These are phyloP conservation scores for Willisornis vidua DNA, from an alignment of 2,113 vertebrate genomes.

Conservation along the genomic window DNA sequence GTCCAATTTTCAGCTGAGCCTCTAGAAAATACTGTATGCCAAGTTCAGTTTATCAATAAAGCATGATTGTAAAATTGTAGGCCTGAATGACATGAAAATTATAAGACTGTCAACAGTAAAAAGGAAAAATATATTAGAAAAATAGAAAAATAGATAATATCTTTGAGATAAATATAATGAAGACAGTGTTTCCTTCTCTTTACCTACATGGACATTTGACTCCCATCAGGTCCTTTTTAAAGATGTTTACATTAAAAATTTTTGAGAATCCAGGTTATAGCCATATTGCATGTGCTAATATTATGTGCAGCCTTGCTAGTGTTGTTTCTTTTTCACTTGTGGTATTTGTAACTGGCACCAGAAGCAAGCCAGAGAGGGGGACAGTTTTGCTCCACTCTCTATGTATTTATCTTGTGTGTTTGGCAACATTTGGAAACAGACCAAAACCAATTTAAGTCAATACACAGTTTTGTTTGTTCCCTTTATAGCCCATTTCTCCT, in stretches of 20 bases:
- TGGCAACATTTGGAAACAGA: conserved; percentile 46
- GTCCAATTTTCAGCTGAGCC: background rate
- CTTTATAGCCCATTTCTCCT: conserved; percentile 57
- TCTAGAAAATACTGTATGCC: background rate
- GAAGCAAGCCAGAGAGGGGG: background rate
- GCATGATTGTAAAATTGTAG: background rate
- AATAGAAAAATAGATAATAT: background rate
- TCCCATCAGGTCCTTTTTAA: background rate
- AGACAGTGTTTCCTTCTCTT: background rate
- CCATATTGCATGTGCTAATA: background rate
- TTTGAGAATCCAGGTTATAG: background rate
- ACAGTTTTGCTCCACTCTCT: conserved; percentile 1
- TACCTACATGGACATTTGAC: background rate
- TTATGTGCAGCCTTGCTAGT: background rate
- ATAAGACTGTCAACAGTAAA: background rate
- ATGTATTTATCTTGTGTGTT: conserved; percentile 21
- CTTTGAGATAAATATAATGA: background rate
- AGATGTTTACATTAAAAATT: background rate
- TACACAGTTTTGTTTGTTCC: conserved; percentile 37
- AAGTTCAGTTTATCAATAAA: background rate
- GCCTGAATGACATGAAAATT: conserved; percentile 4
- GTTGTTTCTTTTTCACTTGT: background rate
- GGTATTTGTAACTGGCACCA: background rate
- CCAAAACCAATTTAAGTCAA: conserved; percentile 52
- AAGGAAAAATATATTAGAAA: background rate